Percentiles rank a stretch among this genome's conserved stretches.
These are phyloP conservation scores for Aplochiton taeniatus DNA, from an alignment of 2,797 vertebrate species.

Conservation along the genomic window DNA sequence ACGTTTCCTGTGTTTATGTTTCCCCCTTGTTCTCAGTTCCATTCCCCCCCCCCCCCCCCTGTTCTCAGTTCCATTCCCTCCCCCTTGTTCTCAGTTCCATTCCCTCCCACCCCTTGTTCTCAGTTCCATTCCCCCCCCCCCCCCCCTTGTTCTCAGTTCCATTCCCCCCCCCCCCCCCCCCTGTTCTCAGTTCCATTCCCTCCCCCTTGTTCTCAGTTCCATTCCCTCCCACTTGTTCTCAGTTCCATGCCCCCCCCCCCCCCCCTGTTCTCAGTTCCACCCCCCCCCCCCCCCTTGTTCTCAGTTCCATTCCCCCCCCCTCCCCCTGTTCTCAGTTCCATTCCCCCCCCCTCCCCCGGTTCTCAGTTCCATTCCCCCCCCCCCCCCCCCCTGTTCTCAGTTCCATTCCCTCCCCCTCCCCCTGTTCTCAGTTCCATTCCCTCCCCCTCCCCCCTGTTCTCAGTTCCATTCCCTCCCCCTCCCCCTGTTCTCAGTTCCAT, in stretches of 20 bases:
- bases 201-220: not conserved
- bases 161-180: conserved; percentile 23
- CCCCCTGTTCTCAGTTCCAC: not conserved
- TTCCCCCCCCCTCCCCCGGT: conserved; percentile 22
- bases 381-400: not conserved
- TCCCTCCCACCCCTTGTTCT: not conserved
- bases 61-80: not conserved
- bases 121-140: not conserved
- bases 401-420: conserved; percentile 41
- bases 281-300: too few relatives aligned
- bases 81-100: not conserved
- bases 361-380: too few relatives aligned
- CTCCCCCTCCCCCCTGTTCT: conserved; percentile 67
- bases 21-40: conserved; percentile 1
- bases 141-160: conserved; percentile 6
- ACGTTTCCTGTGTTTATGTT: conserved; percentile 21
- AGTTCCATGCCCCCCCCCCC: not conserved
- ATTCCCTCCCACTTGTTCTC: not conserved
- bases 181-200: conserved; percentile 14
- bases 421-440: too few relatives aligned
- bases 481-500: too few relatives aligned
- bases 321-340: conserved; percentile 70
- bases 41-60: conserved; percentile 24
- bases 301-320: not conserved
- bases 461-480: too few relatives aligned